Percentiles rank a stretch among this genome's conserved stretches.
Evolutionary conservation across 53 echinoderm and acorn worm genomes (phyloP).

Genomic region (Astropecten irregularis): DNA sequence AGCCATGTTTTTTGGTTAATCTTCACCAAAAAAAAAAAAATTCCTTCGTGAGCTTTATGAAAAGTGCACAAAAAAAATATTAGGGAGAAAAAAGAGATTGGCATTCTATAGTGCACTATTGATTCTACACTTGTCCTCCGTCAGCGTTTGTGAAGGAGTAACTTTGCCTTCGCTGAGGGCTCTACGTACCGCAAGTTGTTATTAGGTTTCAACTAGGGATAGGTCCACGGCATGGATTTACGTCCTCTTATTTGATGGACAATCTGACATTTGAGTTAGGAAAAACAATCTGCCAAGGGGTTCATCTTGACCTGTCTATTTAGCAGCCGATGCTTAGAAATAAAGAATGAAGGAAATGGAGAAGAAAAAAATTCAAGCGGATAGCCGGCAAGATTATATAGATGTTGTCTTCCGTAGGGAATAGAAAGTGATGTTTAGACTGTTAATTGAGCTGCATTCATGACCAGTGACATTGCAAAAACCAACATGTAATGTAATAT

Average conservation of each 20-base stretch:
- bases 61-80: neutral
- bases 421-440: slow-evolving; percentile 8
- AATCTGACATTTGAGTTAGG: slow-evolving; percentile 55
- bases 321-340: neutral
- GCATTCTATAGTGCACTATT: slow-evolving; percentile 20
- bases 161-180: neutral
- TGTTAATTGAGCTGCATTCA: slow-evolving; percentile 2
- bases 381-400: slow-evolving; percentile 6
- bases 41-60: too few species aligned
- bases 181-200: neutral
- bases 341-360: too few species aligned
- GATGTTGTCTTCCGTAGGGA: slow-evolving; percentile 7
- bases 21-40: too few species aligned
- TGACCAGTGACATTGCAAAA: too few species aligned
- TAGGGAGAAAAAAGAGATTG: neutral
- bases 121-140: slow-evolving; percentile 32
- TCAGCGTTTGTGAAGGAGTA: slow-evolving; percentile 25
- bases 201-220: slow-evolving; percentile 40
- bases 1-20: too few species aligned
- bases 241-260: slow-evolving; percentile 41
- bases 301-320: slow-evolving; percentile 36
- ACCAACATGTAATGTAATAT: too few species aligned
- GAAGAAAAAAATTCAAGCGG: too few species aligned
- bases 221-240: slow-evolving; percentile 14
- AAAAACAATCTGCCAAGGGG: slow-evolving; percentile 22